Evolutionary conservation across 2,113 vertebrate species (phyloP), one percentile per base, ranked within the genome.

Genomic region (Setophaga petechia): DNA sequence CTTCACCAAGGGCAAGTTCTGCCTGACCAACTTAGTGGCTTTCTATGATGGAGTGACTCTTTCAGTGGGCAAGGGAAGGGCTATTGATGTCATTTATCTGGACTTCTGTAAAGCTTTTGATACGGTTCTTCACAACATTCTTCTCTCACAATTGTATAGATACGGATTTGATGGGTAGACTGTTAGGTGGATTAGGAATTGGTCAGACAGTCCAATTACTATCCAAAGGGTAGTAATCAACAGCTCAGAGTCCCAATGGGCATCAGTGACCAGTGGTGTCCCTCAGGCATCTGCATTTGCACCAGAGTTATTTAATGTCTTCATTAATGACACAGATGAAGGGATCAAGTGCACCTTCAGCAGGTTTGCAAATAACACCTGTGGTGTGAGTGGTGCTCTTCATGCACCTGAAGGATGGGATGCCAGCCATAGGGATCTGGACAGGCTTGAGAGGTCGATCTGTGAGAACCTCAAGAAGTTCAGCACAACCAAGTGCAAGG

Each of bases 41-140:
- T 54, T 68, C 62, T 46, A 0, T 75, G 46, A 35, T 30, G 30
- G 46, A 59, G 28, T 39, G 46, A 61, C 46, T 52, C 39, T 23
- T 25, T 81, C 23, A 46, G 28, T 67, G 28, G 37, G 17, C 15
- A 59, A 54, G 46, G 16, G 6, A 61, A 54, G 14, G 46, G 28
- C 46, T 82, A 7, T 11, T 6, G 19, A 21, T 74, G 15, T 74
- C 13, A 67, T 30, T 18, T 52, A 5, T 52, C 8, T 67, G 69
- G 33, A 61, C n/a, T 82, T 67, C 15, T 25, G 33, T 59, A 75
- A 59, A 52, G 28, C 20, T 30, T 61, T 54, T 82, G 39, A 41
- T 30, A n/a, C 0, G 0, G 24, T 61, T 46, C 11, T 30, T 20
- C 39, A 25, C 39, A 68, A 61, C 16, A 35, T 33, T 46, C 30